Evolutionary conservation across 1,140 invertebrate species (phyloP), one percentile per base, ranked within the genome.

Genomic region (Heliconius congener): DNA sequence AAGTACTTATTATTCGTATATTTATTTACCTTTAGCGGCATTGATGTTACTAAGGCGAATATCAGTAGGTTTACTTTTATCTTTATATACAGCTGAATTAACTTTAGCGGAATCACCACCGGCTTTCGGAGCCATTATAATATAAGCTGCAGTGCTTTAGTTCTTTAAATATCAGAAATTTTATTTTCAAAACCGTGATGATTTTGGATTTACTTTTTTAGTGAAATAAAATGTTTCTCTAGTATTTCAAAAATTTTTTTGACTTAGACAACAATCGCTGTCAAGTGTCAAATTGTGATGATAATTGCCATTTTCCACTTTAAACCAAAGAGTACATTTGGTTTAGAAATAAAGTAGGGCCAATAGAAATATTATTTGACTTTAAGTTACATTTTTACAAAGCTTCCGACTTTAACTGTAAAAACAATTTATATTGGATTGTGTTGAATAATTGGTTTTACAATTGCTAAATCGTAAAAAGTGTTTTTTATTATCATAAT

Each of bases 31-130:
- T 97, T 99, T 99, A 37, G 98, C 99, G 82, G 99, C 99, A 93
- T 97, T 97, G 82, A 99, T 99, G 92, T 99, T 99, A 87, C 98
- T 99, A 78, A 96, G 95, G 72, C 99, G 96, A 90, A 99, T 99
- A 95, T 99, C 98, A 19, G 96, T 96, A 18, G 99, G 99, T 95
- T 99, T 99, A 86, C 97, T 98, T 96, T 98, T 99, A 94, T 98
- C 97, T 94, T 97, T 97, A 86, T 97, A 98, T 66, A 95, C 94
- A 42, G 90, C 83, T 18, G 92, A 93, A 93, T 91, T 93, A 89
- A 88, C 91, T 87, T 91, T 94, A 52, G 87, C 88, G 79, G 92
- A 88, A 90, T 95, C 93, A 88, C 93, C 93, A 81, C 91, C 92
- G 87, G 89, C 93, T 86, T 94, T 95, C 52, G 93, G 93, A 88